Conservation (phyloP, 1,140 invertebrate genomes). For the Procambarus clarkii region DNA sequence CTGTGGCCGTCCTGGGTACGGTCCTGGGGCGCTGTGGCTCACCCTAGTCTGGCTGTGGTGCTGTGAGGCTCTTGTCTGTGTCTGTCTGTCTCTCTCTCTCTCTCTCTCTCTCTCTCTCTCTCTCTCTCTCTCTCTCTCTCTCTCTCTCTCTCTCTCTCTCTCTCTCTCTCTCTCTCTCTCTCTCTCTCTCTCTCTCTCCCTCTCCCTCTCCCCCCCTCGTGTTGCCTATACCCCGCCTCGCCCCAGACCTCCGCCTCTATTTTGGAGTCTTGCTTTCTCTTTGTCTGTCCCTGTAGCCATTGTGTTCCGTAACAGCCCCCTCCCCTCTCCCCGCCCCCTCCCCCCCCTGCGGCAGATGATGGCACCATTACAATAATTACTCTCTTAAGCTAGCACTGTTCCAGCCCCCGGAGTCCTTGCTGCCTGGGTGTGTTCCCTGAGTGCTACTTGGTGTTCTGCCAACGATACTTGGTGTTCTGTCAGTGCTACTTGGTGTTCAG, state of each 20-base stretch:
- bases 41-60: too few species aligned
- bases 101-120: conserved; percentile 15
- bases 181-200: conserved; percentile 12
- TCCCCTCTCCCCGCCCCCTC: neutral
- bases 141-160: conserved; percentile 8
- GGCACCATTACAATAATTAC: neutral
- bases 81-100: conserved; percentile 20
- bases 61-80: too few species aligned
- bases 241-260: neutral
- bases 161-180: conserved; percentile 18
- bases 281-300: neutral
- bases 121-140: conserved; percentile 2
- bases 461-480: too few species aligned
- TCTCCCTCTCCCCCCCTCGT: neutral
- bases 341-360: neutral
- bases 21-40: too few species aligned
- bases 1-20: too few species aligned
- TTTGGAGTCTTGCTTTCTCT: neutral
- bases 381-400: too few species aligned
- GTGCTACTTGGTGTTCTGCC: too few species aligned
- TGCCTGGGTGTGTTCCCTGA: too few species aligned
- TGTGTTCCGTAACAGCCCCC: neutral
- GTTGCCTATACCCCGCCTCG: neutral
- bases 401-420: too few species aligned
- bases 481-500: too few species aligned